Evolutionary conservation across 1,140 invertebrate genomes (phyloP), one percentile per base, ranked within the genome.

Genomic region (Tenebrio molitor): DNA sequence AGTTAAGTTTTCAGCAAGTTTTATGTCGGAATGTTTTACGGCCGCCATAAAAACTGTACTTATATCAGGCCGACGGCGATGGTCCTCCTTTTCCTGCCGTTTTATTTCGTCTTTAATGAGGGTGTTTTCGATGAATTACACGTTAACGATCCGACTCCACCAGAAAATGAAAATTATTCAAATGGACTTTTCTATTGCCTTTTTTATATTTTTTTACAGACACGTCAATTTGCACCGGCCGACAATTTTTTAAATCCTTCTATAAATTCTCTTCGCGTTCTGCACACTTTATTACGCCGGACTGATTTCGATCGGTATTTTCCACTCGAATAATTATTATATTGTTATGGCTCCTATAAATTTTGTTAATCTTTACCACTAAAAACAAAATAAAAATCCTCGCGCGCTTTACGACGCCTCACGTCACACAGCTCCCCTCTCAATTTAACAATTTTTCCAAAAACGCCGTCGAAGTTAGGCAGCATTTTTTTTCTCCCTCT

Each of bases 1-100:
- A 66, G 64, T 66, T 44, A 66, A 66, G 64, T 66, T 66, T 66
- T 66, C 64, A 66, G 36, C 64, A 66, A 65, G 42, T 41, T 66
- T 65, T 66, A 66, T 66, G 23, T 66, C 64, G 36, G 64, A 25
- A 44, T 66, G 64, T 33, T 66, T 66, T 66, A 66, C 44, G 42
- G 17, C 36, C 64, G 23, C 15, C 64, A 29, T 66, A 66, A 66
- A 66, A 66, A 58, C 50, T 34, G 8, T 25, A 33, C 50, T 25
- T 12, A 12, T 23, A 58, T 12, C 19, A 58, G 50, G 14, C 23
- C 50, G 50, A 58, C 25, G 46, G 16, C 46, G 50, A 58, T 53
- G 46, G 16, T 21, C 16, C 46, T 53, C 46, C 46, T 15, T 44
- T 53, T 58, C 50, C 50, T 58, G 12, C 23, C 12, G 21, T 15